Conservation (phyloP, 2,888 invertebrate species). For the Agrenia bidenticulata region DNA sequence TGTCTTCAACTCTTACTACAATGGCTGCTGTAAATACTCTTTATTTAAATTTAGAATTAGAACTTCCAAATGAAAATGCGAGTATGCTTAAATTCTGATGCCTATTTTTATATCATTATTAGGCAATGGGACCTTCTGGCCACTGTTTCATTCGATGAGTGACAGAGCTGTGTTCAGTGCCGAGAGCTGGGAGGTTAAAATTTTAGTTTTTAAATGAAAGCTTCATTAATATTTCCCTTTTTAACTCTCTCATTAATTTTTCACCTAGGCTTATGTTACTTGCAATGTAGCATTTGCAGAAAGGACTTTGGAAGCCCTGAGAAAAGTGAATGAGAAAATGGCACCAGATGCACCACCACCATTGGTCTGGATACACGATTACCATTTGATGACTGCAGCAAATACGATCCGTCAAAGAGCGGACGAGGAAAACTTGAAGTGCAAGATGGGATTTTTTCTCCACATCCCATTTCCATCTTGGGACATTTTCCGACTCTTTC, state of each 20-base stretch:
- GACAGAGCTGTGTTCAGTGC: constrained; percentile 79
- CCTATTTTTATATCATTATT: not conserved
- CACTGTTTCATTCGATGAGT: constrained; percentile 88
- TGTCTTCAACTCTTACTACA: constrained; percentile 83
- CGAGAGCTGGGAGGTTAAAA: constrained; percentile 68
- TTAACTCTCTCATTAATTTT: constrained; percentile 29
- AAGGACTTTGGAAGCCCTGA: constrained; percentile 70
- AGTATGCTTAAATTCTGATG: not conserved
- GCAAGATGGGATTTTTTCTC: constrained; percentile 86
- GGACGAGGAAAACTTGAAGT: constrained; percentile 73
- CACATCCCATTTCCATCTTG: constrained; percentile 94
- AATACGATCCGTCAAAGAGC: constrained; percentile 84
- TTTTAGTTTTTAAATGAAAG: constrained; percentile 5
- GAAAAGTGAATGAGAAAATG: constrained; percentile 60
- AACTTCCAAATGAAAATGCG: no score
- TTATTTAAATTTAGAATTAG: no score
- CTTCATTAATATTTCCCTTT: constrained; percentile 53
- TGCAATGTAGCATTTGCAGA: constrained; percentile 81
- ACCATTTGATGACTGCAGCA: constrained; percentile 88
- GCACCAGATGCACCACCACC: constrained; percentile 64
- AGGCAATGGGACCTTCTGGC: constrained; percentile 80
- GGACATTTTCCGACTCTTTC: constrained; percentile 87
- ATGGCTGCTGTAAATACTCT: constrained; percentile 77
- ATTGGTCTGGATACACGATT: constrained; percentile 91
- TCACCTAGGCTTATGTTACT: constrained; percentile 73